These are phyloP conservation scores for Edolisoma coerulescens DNA, from an alignment of 2,113 vertebrate genomes.

Conservation along the genomic window DNA sequence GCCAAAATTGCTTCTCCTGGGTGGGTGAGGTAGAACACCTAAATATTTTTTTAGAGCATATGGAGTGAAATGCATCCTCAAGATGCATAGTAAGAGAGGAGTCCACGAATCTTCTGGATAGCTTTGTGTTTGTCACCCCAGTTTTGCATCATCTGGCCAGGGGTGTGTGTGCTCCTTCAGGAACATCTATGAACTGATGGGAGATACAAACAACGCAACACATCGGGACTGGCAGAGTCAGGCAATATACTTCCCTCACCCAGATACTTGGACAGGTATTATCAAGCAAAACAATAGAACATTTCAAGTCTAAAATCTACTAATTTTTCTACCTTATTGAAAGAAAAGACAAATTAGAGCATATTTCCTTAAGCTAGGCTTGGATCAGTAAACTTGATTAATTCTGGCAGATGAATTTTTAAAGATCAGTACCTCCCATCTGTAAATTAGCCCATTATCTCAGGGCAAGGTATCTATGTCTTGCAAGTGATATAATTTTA, in stretches of 20 bases:
- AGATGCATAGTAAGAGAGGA: neutral
- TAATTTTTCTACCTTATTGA: neutral
- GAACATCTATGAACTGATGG: neutral
- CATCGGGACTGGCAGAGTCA: neutral
- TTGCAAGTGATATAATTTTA: neutral
- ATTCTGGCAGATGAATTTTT: neutral
- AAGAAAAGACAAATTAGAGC: neutral
- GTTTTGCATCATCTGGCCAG: neutral
- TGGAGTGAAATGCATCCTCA: neutral
- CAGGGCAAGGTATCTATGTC: neutral
- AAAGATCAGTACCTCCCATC: neutral
- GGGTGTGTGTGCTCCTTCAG: neutral
- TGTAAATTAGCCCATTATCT: neutral
- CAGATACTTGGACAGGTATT: neutral
- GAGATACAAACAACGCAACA: neutral
- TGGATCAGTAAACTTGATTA: neutral
- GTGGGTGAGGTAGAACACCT: neutral
- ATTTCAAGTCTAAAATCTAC: neutral
- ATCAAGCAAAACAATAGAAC: neutral
- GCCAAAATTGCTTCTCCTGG: neutral
- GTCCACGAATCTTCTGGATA: neutral
- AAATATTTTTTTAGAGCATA: neutral
- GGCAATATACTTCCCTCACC: neutral
- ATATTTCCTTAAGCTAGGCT: neutral
- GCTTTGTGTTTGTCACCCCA: neutral